Evolutionary conservation across 2,113 vertebrate species (phyloP).

Genomic region (Thunnus maccoyii): DNA sequence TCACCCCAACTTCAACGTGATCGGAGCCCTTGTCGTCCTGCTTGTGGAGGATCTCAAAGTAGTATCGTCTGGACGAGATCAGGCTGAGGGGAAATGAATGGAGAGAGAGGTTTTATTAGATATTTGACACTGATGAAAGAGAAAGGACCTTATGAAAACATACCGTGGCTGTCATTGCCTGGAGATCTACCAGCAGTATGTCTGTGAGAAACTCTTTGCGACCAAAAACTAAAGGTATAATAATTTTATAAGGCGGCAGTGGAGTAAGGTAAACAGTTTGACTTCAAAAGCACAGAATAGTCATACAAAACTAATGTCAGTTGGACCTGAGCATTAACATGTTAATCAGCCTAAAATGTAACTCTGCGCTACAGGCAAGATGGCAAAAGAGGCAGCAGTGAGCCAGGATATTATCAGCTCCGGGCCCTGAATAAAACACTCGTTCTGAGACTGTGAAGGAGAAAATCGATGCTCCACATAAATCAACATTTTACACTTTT

Average conservation of each 20-base stretch:
- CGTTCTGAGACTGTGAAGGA: conserved; percentile 30
- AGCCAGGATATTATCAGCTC: conserved; percentile 46
- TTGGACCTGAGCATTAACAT: conserved; percentile 23
- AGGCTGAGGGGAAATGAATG: conserved; percentile 83
- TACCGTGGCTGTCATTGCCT: not conserved
- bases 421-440: conserved; percentile 49
- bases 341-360: conserved; percentile 38
- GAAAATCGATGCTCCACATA: conserved; percentile 62
- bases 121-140: not conserved
- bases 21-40: conserved; percentile 96
- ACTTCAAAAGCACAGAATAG: conserved; percentile 6
- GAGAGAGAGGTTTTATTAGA: conserved; percentile 48
- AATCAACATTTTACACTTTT: conserved; percentile 57
- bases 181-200: not conserved
- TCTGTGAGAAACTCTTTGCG: not conserved
- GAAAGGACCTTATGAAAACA: not conserved
- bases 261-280: conserved; percentile 6
- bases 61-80: conserved; percentile 94
- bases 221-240: not conserved
- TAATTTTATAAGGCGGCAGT: not conserved
- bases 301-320: conserved; percentile 12
- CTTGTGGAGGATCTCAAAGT: conserved; percentile 98
- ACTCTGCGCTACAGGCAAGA: conserved; percentile 16
- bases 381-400: conserved; percentile 3
- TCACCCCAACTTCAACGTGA: conserved; percentile 98